A percentile compares a stretch with the other conserved stretches of the same genome.
These are phyloP conservation scores for Hydrotaea cyrtoneurina DNA, from an alignment of 2,888 invertebrate species.

Conservation along the genomic window DNA sequence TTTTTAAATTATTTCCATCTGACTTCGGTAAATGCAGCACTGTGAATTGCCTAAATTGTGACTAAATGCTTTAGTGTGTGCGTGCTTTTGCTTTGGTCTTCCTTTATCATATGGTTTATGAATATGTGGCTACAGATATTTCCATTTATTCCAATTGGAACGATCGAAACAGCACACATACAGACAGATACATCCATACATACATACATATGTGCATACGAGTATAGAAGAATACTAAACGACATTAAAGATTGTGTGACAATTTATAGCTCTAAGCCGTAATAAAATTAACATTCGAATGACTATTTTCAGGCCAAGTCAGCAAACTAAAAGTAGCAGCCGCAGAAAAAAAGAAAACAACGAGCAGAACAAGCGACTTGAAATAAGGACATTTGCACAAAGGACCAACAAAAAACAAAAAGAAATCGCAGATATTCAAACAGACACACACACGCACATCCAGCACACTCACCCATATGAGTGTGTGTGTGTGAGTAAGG, in stretches of 20 bases:
- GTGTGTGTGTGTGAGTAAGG: conserved; percentile 1
- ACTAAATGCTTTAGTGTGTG: too few species aligned
- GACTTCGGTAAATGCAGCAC: too few species aligned
- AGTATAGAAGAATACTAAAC: conserved; percentile 1
- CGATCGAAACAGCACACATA: too few species aligned
- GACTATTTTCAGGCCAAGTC: conserved; percentile 73
- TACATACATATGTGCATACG: not conserved
- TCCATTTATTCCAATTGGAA: not conserved
- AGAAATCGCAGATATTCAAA: conserved; percentile 50
- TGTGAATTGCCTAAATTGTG: too few species aligned
- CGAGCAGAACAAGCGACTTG: too few species aligned
- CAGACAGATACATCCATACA: too few species aligned
- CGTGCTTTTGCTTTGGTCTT: too few species aligned
- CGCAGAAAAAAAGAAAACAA: conserved; percentile 32
- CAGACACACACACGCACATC: not conserved
- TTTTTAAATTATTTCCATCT: too few species aligned
- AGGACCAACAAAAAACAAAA: not conserved
- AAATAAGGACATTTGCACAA: not conserved
- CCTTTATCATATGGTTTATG: not conserved
- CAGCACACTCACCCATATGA: too few species aligned
- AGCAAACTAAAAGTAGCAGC: conserved; percentile 71
- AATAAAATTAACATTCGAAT: conserved; percentile 79
- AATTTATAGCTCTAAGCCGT: conserved; percentile 77
- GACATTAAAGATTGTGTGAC: conserved; percentile 77
- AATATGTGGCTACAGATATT: not conserved